Percentiles rank a stretch among this genome's conserved stretches.
phyloP scores from a whole-genome alignment of 2,113 vertebrate species.

The Maccullochella peelii region DNA sequence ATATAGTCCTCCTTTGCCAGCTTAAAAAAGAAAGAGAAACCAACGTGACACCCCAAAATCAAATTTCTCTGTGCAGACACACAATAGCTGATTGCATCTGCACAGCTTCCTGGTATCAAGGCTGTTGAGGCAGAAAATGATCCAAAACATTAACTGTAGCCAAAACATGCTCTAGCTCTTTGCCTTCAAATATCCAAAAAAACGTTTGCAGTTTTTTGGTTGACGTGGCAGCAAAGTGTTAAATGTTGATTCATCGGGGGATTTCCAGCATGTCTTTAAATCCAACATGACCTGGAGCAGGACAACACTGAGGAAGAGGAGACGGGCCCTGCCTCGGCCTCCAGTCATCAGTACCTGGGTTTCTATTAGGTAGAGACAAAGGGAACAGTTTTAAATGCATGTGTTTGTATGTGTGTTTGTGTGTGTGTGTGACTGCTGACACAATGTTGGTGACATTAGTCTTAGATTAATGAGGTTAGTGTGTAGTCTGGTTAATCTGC shows the following conservation, averaged over 20 bases:
- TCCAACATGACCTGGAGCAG: slow-evolving; percentile 35
- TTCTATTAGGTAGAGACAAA: slow-evolving; percentile 31
- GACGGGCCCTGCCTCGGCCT: neutral
- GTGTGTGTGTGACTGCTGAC: slow-evolving; percentile 43
- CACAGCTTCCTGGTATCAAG: slow-evolving; percentile 19
- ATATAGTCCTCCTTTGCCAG: neutral
- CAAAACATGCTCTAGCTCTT: neutral
- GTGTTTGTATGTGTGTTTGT: slow-evolving; percentile 18
- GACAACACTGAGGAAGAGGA: slow-evolving; percentile 5
- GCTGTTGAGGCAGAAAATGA: neutral
- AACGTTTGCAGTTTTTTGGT: neutral
- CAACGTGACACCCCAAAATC: neutral
- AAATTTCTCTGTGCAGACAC: neutral
- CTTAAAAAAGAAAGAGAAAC: slow-evolving; percentile 4
- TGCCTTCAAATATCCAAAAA: slow-evolving; percentile 28
- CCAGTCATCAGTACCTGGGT: slow-evolving; percentile 35
- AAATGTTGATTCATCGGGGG: slow-evolving; percentile 55
- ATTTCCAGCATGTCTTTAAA: slow-evolving; percentile 59
- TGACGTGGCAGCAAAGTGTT: slow-evolving; percentile 49
- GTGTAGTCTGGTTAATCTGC: slow-evolving; percentile 70
- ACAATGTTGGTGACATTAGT: slow-evolving; percentile 49
- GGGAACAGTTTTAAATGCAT: neutral
- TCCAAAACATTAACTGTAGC: neutral
- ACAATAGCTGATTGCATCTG: slow-evolving; percentile 13
- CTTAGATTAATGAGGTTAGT: slow-evolving; percentile 64